Base-by-base conservation (phyloP, 2,113 vertebrate species). In the Paralichthys olivaceus region DNA sequence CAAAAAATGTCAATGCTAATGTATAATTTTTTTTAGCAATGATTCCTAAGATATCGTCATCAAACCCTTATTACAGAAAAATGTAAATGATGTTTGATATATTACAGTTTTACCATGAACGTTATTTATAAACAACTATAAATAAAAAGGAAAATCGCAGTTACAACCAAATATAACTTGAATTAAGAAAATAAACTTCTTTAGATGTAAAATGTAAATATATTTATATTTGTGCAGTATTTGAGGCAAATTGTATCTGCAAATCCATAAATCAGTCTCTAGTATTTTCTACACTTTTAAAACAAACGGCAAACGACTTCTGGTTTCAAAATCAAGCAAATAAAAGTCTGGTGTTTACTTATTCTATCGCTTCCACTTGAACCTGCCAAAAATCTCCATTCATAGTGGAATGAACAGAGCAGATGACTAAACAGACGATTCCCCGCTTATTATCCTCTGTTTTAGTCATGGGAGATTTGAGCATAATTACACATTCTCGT, bases 401-500 rank as follows among this genome's bases (percentile, higher is more conserved):
- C 6, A 4, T 1, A 34, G 58, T 51, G 37, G 69, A 75, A 73
- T 13, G 29, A 3, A 26, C 45, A 19, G 45, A 5, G 77, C 66
- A 77, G 84, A 79, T 17, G 45, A 83, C 71, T 81, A 80, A 87
- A 88, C 85, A 86, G 86, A 87, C 69, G 53, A 19, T 19, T 19
- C 75, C 75, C 53, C 56, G 75, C 83, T 85, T 79, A 86, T 90
- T 85, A 88, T 86, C 68, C 70, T 75, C 77, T 83, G 80, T 86
- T 91, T 90, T 85, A 87, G 88, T 92, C 89, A 79, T 63, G 83
- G 86, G 91, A 91, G 88, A 92, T 85, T 90, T 81, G 70, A 80
- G 49, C 45, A 37, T 92, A 94, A 94, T 94, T 91, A 86, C 81
- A 84, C 80, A 89, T 89, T 87, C 86, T 84, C 70, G 81, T 90